Conservation (phyloP, 2,113 vertebrate genomes). For the Microtus pennsylvanicus region DNA sequence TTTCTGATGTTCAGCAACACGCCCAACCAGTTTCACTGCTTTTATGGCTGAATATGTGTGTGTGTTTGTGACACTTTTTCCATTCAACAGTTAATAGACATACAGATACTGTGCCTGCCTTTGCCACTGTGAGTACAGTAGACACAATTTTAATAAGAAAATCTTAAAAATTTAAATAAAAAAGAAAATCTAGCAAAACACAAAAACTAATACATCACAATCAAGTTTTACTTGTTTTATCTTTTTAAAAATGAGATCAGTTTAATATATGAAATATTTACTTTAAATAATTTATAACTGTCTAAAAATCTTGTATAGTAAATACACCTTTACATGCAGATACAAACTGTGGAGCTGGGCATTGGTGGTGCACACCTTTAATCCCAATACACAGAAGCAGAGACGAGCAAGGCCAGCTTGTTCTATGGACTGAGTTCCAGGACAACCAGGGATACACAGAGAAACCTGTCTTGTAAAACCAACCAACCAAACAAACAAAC, state of each 20-base stretch:
- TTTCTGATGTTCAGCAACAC: neutral
- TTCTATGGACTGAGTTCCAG: neutral
- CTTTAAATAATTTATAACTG: neutral
- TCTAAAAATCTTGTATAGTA: neutral
- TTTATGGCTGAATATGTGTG: neutral
- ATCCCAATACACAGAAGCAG: neutral
- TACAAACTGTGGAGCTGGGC: neutral
- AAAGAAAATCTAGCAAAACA: neutral
- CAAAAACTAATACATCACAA: neutral
- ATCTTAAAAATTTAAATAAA: neutral
- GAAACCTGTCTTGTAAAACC: neutral
- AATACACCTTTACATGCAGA: neutral
- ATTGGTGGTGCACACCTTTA: neutral
- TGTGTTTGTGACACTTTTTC: neutral
- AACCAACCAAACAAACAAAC: neutral
- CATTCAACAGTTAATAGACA: neutral
- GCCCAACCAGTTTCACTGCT: neutral
- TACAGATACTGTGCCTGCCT: neutral
- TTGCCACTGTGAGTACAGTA: neutral
- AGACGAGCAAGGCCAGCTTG: neutral
- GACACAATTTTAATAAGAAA: neutral
- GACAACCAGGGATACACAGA: neutral
- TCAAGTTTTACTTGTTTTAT: neutral
- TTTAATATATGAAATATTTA: slow-evolving; percentile 28
- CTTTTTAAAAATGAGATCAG: neutral